Evolutionary conservation across 2,888 invertebrate genomes (phyloP), one percentile per base, ranked within the genome.

Genomic region (Leptogaster cylindrica): DNA sequence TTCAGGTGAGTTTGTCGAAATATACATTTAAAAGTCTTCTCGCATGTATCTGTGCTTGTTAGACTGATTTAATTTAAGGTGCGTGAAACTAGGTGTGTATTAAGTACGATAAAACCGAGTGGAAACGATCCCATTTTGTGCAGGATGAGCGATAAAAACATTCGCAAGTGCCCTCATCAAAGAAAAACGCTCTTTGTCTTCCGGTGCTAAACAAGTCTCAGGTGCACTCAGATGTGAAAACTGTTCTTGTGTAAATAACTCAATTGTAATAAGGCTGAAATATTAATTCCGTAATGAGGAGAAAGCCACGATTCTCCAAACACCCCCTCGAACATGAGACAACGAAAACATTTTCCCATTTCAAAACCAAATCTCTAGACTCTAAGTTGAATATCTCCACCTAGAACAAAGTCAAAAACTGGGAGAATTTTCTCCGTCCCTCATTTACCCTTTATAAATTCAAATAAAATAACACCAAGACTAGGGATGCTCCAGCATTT

Each of bases 1-100:
- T 95, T 70, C 94, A 95, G 90, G 95, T 95, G 80, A 74, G 72
- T 70, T 52, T 12, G n/a, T n/a, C n/a, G n/a, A n/a, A n/a, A n/a
- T n/a, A n/a, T n/a, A n/a, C n/a, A n/a, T n/a, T n/a, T n/a, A n/a
- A n/a, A n/a, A n/a, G n/a, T n/a, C n/a, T n/a, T n/a, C n/a, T 46
- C 44, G 18, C 14, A 12, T 36, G 7, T 36, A n/a, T 36, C 12
- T 36, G 36, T 36, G 2, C 14, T 36, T 31, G 20, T 20, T 18
- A 16, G n/a, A 2, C 16, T 18, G 18, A n/a, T 2, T 52, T 20
- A 25, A 20, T 46, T 23, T 23, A 46, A 2, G 23, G 25, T 12
- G 46, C 10, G 4, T 46, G n/a, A 46, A 10, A 25, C 25, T 1
- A 16, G 20, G 12, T 46, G 12, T 46, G 20, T 46, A 8, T 46